Percentiles rank a stretch among this genome's conserved stretches.
These are phyloP conservation scores for Mustela nigripes DNA, from an alignment of 2,113 vertebrate genomes.

Conservation along the genomic window DNA sequence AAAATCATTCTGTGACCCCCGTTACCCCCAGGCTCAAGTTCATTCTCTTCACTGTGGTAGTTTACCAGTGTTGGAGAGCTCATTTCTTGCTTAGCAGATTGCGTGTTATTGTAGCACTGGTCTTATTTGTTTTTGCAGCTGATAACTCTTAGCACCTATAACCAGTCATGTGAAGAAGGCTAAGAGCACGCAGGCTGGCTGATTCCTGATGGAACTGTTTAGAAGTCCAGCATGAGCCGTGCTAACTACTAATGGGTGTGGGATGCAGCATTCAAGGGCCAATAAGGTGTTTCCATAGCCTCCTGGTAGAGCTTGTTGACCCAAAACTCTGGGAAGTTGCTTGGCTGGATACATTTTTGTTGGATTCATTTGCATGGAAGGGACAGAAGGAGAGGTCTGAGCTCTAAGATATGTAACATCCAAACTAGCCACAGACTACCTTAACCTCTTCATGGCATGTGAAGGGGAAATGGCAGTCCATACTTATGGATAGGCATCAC, in stretches of 20 bases:
- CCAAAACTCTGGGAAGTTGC: slow-evolving; percentile 42
- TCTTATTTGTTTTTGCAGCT: slow-evolving; percentile 50
- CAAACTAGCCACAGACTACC: not conserved
- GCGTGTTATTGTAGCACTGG: not conserved
- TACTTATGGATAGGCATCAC: not conserved
- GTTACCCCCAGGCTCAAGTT: not conserved
- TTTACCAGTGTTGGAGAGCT: not conserved
- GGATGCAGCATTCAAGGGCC: not conserved
- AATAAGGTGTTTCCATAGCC: slow-evolving; percentile 36
- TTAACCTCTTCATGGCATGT: not conserved
- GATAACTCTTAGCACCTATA: not conserved
- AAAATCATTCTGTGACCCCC: not conserved
- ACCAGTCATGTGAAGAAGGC: not conserved
- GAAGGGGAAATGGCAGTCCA: not conserved
- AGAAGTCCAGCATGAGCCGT: slow-evolving; percentile 1
- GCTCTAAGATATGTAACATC: not conserved
- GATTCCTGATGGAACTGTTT: not conserved
- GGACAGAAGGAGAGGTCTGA: not conserved
- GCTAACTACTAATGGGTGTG: not conserved
- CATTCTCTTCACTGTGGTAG: not conserved
- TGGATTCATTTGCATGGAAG: slow-evolving; percentile 1
- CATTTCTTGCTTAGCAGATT: not conserved
- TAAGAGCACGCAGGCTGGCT: not conserved
- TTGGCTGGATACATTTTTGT: slow-evolving; percentile 40
- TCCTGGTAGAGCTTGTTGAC: slow-evolving; percentile 55